Evolutionary conservation across 2,888 invertebrate species (phyloP), one percentile per base, ranked within the genome.

Genomic region (Euproctis similis): DNA sequence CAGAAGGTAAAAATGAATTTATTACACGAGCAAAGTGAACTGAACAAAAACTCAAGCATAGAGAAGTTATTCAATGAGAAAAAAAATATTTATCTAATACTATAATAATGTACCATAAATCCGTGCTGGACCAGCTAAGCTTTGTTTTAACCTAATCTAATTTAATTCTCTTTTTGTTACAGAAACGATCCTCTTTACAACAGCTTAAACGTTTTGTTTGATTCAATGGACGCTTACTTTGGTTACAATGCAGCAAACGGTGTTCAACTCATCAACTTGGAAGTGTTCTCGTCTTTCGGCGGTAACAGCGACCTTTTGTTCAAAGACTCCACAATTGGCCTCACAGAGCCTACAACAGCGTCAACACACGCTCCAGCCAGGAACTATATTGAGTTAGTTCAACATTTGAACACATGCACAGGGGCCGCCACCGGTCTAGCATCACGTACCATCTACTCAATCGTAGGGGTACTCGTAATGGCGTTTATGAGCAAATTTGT

Each of bases 261-360:
- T 10, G 58, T 39, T 30, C 85, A 65, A 31, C 68, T 73, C 28
- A 77, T 76, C 52, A 81, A 81, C 49, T 55, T 88, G 5, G 77
- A 86, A 49, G 76, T 90, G 20, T 91, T 87, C 57, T 87, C 88
- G 0, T 65, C 80, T 0, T 90, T 89, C 60, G 82, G 87, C 34
- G 73, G 78, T 0, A 59, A 54, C 4, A 59, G 47, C 13, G 73
- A 90, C 54, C 63, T 91, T 4, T 60, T 91, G 0, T 90, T 90
- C 71, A 89, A 88, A 50, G 87, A 89, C 42, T 86, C 88, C 0
- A 87, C 88, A 0, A 76, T 86, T 1, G 88, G 87, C 1, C 59
- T 90, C 0, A 76, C 85, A 0, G 76, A 86, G 8, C 73, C 80
- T 0, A 58, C 76, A 1, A 58, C 56, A 1, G 47, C 54, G 0